Percentiles rank a stretch among this genome's conserved stretches.
These are phyloP conservation scores for Dasysyrphus tricinctus DNA, from an alignment of 2,888 invertebrate species.

Conservation along the genomic window DNA sequence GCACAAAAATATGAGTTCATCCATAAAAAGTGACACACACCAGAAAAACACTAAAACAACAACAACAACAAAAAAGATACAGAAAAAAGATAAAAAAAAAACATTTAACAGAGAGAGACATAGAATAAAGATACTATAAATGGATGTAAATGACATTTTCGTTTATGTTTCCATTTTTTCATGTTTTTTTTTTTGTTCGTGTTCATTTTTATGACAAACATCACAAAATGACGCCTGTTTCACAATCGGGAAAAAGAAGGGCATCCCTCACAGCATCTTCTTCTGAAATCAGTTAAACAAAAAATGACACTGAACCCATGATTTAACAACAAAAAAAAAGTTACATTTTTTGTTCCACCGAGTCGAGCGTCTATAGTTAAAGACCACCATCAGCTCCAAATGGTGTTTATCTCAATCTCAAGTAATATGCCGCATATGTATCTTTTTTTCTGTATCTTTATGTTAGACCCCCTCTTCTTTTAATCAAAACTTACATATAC, in stretches of 20 bases:
- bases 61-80: background rate
- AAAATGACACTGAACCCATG: conserved; percentile 12
- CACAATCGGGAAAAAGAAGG: conserved; percentile 49
- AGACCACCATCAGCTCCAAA: conserved; percentile 64
- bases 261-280: conserved; percentile 36
- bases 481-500: background rate
- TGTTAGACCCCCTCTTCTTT: conserved; percentile 2
- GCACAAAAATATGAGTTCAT: conserved; percentile 45
- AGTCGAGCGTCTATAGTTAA: background rate
- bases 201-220: conserved; percentile 66
- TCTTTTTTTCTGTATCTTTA: conserved; percentile 30
- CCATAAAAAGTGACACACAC: conserved; percentile 41
- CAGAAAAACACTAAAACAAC: conserved; percentile 4
- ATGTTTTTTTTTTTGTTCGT: conserved; percentile 28
- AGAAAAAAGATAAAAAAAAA: background rate
- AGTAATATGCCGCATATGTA: conserved; percentile 60
- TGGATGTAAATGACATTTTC: conserved; percentile 65
- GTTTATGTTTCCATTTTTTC: conserved; percentile 64
- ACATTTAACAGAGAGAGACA: background rate
- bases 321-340: background rate
- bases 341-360: background rate
- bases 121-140: conserved; percentile 28
- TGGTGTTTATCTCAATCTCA: conserved; percentile 52
- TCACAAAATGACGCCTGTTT: conserved; percentile 71
- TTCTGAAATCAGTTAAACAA: conserved; percentile 34